phyloP scores from a whole-genome alignment of 2,888 invertebrate species.

The Furcula furcula region DNA sequence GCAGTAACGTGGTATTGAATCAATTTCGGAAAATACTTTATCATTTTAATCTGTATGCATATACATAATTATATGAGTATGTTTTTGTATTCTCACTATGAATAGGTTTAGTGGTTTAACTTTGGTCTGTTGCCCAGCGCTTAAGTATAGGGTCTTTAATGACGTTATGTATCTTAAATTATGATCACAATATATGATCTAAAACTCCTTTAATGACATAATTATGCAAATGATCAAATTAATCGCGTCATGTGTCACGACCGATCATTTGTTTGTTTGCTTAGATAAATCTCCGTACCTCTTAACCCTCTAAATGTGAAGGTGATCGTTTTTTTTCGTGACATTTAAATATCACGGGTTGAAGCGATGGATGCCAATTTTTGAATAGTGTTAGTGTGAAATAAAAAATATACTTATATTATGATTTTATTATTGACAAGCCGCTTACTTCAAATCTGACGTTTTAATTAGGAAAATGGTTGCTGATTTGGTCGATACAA shows the following conservation, averaged over 20 bases:
- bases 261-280: conserved; percentile 7
- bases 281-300: conserved; percentile 8
- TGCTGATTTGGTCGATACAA: too few species aligned
- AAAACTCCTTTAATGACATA: neutral
- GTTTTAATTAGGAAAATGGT: neutral
- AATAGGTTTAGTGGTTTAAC: too few species aligned
- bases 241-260: conserved; percentile 4
- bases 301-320: conserved; percentile 16
- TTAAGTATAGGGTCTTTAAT: too few species aligned
- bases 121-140: too few species aligned
- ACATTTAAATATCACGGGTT: conserved; percentile 18
- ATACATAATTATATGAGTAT: too few species aligned
- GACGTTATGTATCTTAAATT: neutral
- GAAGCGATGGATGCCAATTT: conserved; percentile 3
- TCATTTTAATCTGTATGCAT: too few species aligned
- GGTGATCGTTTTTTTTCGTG: conserved; percentile 7
- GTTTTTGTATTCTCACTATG: too few species aligned
- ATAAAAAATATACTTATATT: conserved; percentile 3
- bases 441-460: neutral
- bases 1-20: too few species aligned
- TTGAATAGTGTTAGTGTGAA: conserved; percentile 5
- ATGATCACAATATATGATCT: neutral
- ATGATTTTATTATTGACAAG: neutral
- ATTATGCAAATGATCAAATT: conserved; percentile 1
- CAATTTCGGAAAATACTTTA: too few species aligned